Conservation (phyloP, 2,888 invertebrate genomes). For the Habrosyne pyritoides region DNA sequence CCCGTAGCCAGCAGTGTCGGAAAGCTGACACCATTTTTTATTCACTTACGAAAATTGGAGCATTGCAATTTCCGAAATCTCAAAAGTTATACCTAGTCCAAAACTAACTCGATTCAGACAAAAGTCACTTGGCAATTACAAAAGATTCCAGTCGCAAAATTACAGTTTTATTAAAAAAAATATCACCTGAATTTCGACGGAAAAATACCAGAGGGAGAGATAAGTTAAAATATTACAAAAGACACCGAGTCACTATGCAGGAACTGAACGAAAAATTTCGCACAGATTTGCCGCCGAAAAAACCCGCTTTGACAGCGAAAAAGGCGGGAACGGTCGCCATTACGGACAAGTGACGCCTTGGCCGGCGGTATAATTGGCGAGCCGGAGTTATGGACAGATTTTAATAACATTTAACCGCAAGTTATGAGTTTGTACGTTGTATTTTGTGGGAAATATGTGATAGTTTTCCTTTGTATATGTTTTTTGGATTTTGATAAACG, state of each 20-base stretch:
- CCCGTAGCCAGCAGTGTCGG: too few relatives aligned
- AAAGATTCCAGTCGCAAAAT: conserved; percentile 1
- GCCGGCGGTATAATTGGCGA: conserved; percentile 59
- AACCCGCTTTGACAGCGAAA: conserved; percentile 81
- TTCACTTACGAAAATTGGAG: neutral
- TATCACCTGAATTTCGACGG: neutral
- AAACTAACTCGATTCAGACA: neutral
- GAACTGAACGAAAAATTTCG: conserved; percentile 48
- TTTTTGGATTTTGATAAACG: neutral
- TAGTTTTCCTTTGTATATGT: conserved; percentile 19
- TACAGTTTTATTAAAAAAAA: neutral
- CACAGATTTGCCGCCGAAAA: conserved; percentile 66
- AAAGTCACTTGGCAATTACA: neutral
- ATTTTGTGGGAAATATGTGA: conserved; percentile 14
- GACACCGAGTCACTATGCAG: conserved; percentile 39
- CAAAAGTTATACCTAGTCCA: neutral
- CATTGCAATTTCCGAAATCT: neutral
- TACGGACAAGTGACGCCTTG: conserved; percentile 85
- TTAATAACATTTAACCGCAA: conserved; percentile 52
- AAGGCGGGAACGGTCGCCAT: conserved; percentile 82
- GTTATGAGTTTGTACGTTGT: conserved; percentile 40
- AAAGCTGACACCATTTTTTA: too few relatives aligned
- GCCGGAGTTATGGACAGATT: conserved; percentile 61
- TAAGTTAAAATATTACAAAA: conserved; percentile 36
- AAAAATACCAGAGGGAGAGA: conserved; percentile 16